Evolutionary conservation across 2,113 vertebrate species (phyloP), one percentile per base, ranked within the genome.

Genomic region (Myrmecobius fasciatus): DNA sequence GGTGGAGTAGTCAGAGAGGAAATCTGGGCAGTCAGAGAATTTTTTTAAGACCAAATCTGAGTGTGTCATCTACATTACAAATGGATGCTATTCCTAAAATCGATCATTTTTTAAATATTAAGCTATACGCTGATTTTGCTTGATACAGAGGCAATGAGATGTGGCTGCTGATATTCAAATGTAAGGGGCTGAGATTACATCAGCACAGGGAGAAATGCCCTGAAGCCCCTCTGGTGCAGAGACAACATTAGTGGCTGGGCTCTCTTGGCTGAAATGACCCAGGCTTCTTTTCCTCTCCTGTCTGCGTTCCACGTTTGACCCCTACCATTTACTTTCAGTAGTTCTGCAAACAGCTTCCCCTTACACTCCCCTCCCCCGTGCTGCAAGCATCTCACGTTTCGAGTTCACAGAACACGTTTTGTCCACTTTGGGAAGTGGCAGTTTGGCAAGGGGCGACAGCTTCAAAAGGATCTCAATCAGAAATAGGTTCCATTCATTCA

Each of bases 261-360:
- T 91, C 56, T 91, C 94, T 93, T 90, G 96, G 93, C 92, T 90
- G 47, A 96, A 93, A 91, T 96, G 94, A 96, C 94, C 94, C 90
- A 52, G 89, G 94, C 95, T 95, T 94, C 53, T 88, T 93, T 31
- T 92, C 95, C 92, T 96, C 96, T 95, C 94, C 95, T 25, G 51
- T 92, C 83, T 89, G 91, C 20, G 94, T 12, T 46, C 92, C 25
- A 56, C 89, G 95, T 95, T 95, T 97, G 92, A 98, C 46, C 60
- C 93, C 93, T 94, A 96, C 93, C 94, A 96, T 93, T 97, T 94
- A 98, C 97, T 98, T 98, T 96, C 98, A 98, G 96, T 96, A 97
- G 96, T 97, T 98, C 92, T 96, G 93, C 95, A 94, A 98, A 98
- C 56, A 96, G 88, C 91, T 97, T 93, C 96, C 90, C 92, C 91